phyloP scores from a whole-genome alignment of 2,797 vertebrate species.

The Lepilemur ruficaudatus region DNA sequence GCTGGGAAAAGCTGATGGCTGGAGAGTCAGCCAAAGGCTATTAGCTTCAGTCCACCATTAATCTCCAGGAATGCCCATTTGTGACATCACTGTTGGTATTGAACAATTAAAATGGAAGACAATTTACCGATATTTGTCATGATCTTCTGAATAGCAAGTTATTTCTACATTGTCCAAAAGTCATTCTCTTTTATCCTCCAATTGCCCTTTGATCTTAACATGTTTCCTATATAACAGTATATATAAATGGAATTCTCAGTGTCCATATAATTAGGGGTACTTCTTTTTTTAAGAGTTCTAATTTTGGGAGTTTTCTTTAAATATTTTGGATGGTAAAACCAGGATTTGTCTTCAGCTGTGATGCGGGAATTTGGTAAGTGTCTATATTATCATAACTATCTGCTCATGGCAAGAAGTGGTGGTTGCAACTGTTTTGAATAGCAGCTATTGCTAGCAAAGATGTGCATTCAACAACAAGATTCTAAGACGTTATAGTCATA shows the following conservation, averaged over 20 bases:
- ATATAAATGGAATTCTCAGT: slow-evolving; percentile 41
- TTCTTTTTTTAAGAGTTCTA: background rate
- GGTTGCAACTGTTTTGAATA: slow-evolving; percentile 52
- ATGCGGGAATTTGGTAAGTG: slow-evolving; percentile 64
- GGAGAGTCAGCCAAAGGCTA: slow-evolving; percentile 37
- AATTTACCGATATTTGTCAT: slow-evolving; percentile 17
- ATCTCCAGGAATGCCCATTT: slow-evolving; percentile 8
- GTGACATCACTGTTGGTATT: background rate
- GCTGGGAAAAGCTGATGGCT: slow-evolving; percentile 52
- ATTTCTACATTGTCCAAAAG: background rate
- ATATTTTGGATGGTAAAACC: slow-evolving; percentile 50
- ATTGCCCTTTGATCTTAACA: slow-evolving; percentile 42
- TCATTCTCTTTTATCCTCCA: background rate
- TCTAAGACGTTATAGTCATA: slow-evolving; percentile 51
- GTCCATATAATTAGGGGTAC: background rate
- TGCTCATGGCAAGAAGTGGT: slow-evolving; percentile 59
- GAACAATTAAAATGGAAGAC: slow-evolving; percentile 46
- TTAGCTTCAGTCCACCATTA: slow-evolving; percentile 26
- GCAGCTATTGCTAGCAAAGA: slow-evolving; percentile 65
- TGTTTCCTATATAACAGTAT: background rate
- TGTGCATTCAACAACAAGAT: background rate
- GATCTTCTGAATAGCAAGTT: background rate
- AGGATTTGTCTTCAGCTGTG: slow-evolving; percentile 60
- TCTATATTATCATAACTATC: slow-evolving; percentile 58
- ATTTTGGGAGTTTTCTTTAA: slow-evolving; percentile 56